phyloP scores from a whole-genome alignment of 2,797 vertebrate species.

The Betta splendens region DNA sequence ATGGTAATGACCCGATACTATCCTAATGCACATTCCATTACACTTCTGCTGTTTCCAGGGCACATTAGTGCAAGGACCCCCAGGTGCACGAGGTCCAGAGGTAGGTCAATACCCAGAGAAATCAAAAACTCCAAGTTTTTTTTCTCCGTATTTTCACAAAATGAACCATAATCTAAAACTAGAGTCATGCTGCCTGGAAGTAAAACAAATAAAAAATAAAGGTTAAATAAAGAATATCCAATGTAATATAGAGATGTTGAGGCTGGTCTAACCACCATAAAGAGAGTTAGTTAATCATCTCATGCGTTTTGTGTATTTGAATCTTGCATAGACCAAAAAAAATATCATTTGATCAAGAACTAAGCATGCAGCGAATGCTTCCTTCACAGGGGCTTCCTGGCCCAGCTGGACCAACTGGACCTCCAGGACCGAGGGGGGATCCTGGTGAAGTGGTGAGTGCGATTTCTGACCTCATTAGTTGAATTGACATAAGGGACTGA shows the following conservation, averaged over 20 bases:
- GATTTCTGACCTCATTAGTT: constrained; percentile 1
- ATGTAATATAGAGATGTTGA: not conserved
- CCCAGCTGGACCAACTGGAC: constrained; percentile 83
- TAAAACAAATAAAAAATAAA: too few species aligned
- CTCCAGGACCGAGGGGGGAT: constrained; percentile 87
- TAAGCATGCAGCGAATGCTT: constrained; percentile 32
- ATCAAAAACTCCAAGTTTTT: not conserved
- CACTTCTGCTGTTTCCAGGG: constrained; percentile 79
- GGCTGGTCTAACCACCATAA: not conserved
- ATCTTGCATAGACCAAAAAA: not conserved
- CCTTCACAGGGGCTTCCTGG: constrained; percentile 84
- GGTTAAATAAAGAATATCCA: not conserved
- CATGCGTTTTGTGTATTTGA: not conserved
- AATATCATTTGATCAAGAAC: too few species aligned
- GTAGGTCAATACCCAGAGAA: constrained; percentile 71
- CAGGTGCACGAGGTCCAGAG: constrained; percentile 81
- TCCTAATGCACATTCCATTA: constrained; percentile 24
- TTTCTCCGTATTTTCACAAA: constrained; percentile 1
- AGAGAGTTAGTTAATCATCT: constrained; percentile 2
- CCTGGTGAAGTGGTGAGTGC: constrained; percentile 85
- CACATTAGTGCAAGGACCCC: constrained; percentile 78
- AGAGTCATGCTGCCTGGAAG: constrained; percentile 10
- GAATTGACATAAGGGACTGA: constrained; percentile 15
- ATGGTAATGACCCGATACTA: constrained; percentile 8
- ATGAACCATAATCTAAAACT: constrained; percentile 1